Base-by-base conservation (phyloP, 2,797 vertebrate species). In the Halcyon badia region DNA sequence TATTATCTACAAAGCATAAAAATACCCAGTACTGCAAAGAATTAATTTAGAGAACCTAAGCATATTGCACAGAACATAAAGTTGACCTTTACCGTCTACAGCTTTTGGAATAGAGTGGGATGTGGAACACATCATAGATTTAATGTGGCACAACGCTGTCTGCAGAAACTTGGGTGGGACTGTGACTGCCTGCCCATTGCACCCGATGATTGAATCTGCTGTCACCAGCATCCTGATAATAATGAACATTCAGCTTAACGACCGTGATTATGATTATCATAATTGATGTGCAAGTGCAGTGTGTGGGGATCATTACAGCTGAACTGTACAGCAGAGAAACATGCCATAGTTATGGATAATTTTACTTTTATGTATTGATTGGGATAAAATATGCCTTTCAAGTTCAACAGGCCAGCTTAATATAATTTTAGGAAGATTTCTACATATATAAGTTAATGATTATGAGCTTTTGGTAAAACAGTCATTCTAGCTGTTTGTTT, bases 181-280 rank as follows among this genome's bases (percentile, higher is more conserved):
- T 92, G 91, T 94, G 97, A 62, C 98, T 97, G 97, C 97, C 95
- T 98, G 97, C 97, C 98, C 97, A 98, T 91, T 97, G 98, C 97
- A 95, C 96, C 97, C 90, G 56, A 96, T 98, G 98, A 98, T 98
- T 98, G 98, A 99, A 98, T 98, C 98, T 98, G 98, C 98, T 98
- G 98, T 98, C 98, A 98, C 98, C 96, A 97, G 98, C 97, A 98
- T 98, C 98, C 98, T 98, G 98, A 98, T 98, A 98, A 98, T 99
- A 99, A 99, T 98, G 98, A 99, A 98, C 98, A 98, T 98, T 98
- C 98, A 91, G 98, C 98, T 98, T 99, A 99, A 99, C 77, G 98
- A 98, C 98, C 98, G 94, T 98, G 98, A 98, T 99, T 98, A 98
- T 98, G 98, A 98, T 99, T 97, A 98, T 98, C 98, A 98, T 98